A percentile compares a stretch with the other conserved stretches of the same genome.
These are phyloP conservation scores for Odontomachus brunneus DNA, from an alignment of 1,140 invertebrate species.

Conservation along the genomic window DNA sequence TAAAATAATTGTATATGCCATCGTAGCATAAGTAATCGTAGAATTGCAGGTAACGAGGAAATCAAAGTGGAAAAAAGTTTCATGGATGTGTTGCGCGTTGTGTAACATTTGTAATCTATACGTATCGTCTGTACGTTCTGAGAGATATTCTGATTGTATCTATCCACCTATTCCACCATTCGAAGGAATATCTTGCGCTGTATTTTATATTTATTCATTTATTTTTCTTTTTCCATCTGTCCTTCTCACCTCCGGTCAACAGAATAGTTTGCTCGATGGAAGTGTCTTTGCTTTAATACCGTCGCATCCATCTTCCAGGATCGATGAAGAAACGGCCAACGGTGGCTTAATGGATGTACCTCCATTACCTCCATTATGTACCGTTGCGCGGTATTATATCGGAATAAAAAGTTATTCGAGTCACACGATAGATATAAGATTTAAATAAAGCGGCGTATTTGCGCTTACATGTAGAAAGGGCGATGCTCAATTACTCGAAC, in stretches of 20 bases:
- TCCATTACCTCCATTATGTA: constrained; percentile 35
- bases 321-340: constrained; percentile 39
- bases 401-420: constrained; percentile 15
- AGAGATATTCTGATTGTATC: too few relatives aligned
- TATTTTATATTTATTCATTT: background rate
- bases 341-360: constrained; percentile 26
- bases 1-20: background rate
- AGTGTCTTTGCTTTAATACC: constrained; percentile 40
- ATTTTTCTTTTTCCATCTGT: background rate
- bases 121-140: background rate
- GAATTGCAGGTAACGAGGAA: background rate
- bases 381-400: constrained; percentile 1
- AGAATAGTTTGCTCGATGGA: constrained; percentile 1
- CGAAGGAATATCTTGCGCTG: background rate
- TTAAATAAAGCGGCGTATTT: constrained; percentile 10
- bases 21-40: background rate
- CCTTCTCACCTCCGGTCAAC: constrained; percentile 1
- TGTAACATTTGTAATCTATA: background rate
- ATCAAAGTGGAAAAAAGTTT: background rate
- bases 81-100: too few relatives aligned
- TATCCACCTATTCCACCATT: too few relatives aligned
- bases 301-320: constrained; percentile 29
- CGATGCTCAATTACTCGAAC: background rate
- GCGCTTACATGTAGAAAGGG: background rate
- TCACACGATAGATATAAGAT: background rate